Evolutionary conservation across 1,140 invertebrate genomes (phyloP).

Genomic region (Magallana angulata): DNA sequence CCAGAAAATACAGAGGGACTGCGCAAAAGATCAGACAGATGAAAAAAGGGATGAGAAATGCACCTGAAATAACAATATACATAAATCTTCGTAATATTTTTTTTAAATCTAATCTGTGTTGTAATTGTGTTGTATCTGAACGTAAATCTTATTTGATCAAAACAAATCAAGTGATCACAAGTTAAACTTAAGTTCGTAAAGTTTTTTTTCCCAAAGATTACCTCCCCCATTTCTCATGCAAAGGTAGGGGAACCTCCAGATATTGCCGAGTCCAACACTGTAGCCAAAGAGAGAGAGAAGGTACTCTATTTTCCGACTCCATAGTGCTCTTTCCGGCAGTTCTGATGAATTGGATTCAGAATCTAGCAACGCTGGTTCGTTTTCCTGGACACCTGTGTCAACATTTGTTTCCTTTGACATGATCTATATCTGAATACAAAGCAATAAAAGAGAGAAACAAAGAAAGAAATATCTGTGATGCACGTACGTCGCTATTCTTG

Average conservation of each 20-base stretch:
- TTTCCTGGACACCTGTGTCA: background rate
- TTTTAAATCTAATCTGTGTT: too few relatives aligned
- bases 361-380: background rate
- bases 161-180: too few relatives aligned
- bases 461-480: too few relatives aligned
- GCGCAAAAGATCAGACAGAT: constrained; percentile 65
- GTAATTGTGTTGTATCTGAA: too few relatives aligned
- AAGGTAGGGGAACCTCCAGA: constrained; percentile 36
- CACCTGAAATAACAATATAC: constrained; percentile 56
- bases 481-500: too few relatives aligned
- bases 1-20: constrained; percentile 68
- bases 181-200: too few relatives aligned
- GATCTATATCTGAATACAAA: background rate
- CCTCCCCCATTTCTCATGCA: constrained; percentile 38
- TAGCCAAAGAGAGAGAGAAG: constrained; percentile 18
- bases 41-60: constrained; percentile 72
- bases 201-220: background rate
- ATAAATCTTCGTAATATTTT: too few relatives aligned
- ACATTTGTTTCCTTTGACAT: background rate
- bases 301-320: constrained; percentile 36
- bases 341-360: background rate
- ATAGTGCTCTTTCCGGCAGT: background rate
- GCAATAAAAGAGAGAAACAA: too few relatives aligned
- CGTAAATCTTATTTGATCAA: too few relatives aligned
- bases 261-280: constrained; percentile 34